A percentile compares a stretch with the other conserved stretches of the same genome.
phyloP scores from a whole-genome alignment of 2,888 invertebrate species.

The Dicyrtomina minuta region DNA sequence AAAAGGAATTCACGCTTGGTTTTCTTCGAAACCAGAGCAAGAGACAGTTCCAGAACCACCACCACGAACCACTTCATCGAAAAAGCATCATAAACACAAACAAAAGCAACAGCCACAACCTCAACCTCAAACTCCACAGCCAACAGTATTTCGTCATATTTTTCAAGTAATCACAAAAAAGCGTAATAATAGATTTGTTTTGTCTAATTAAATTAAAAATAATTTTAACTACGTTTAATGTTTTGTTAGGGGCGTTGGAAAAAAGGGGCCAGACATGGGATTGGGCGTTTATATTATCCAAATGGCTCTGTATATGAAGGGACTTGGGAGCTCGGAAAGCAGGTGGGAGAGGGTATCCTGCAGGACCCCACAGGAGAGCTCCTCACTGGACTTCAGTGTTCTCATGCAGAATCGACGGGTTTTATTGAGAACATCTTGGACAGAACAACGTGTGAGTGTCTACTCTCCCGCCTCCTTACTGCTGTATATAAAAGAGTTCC shows the following conservation, averaged over 20 bases:
- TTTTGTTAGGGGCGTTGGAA: conserved; percentile 37
- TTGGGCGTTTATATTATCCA: conserved; percentile 49
- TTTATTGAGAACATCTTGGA: conserved; percentile 41
- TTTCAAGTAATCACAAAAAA: no score
- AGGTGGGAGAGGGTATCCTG: conserved; percentile 46
- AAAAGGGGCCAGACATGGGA: conserved; percentile 45
- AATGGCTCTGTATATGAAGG: conserved; percentile 50
- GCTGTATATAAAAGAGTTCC: background rate
- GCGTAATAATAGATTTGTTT: no score
- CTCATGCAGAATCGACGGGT: conserved; percentile 36
- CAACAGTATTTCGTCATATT: background rate
- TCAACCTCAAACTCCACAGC: background rate
- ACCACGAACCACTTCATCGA: background rate
- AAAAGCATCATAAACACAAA: background rate
- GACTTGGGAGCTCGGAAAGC: conserved; percentile 45
- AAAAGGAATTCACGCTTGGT: conserved; percentile 50
- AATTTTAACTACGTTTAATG: background rate
- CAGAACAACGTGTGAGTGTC: conserved; percentile 44
- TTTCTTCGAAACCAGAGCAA: background rate
- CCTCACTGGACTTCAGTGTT: no score
- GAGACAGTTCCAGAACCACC: no score
- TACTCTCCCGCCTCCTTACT: background rate
- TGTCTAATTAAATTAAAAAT: background rate
- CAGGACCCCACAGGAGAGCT: conserved; percentile 47
- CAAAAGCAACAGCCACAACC: conserved; percentile 11